Conservation (phyloP, 2,888 invertebrate genomes). For the Zonitis immaculata region DNA sequence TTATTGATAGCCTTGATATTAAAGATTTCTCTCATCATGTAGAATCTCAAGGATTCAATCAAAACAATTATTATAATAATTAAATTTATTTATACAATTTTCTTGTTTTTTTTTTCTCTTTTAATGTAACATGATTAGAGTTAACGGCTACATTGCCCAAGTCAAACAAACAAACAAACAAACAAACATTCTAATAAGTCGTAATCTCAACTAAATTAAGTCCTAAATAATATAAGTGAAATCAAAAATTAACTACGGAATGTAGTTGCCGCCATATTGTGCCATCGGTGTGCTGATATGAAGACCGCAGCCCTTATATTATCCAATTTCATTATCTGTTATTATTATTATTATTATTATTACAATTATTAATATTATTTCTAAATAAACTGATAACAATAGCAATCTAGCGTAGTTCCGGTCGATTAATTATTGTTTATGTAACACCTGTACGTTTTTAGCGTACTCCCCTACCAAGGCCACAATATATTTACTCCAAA, state of each 20-base stretch:
- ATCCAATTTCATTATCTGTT: no score
- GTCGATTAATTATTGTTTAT: conserved; percentile 22
- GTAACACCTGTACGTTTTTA: conserved; percentile 16
- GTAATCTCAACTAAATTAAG: conserved; percentile 18
- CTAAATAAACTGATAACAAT: background rate
- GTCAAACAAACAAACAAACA: conserved; percentile 7
- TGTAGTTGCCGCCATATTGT: background rate
- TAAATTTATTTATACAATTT: conserved; percentile 14
- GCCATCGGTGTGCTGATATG: no score
- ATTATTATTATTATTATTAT: no score
- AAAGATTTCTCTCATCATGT: background rate
- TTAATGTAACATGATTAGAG: conserved; percentile 12
- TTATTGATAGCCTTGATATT: background rate
- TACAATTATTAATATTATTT: no score
- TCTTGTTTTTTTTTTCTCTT: background rate
- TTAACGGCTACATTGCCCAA: conserved; percentile 3
- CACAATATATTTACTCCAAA: background rate
- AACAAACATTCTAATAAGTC: conserved; percentile 18
- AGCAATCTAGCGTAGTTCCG: conserved; percentile 11
- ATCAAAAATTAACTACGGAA: background rate
- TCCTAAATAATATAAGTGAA: background rate
- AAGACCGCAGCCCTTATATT: no score
- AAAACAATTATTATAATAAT: conserved; percentile 8
- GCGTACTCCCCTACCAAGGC: background rate
- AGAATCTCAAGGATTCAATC: background rate